Evolutionary conservation across 2,888 invertebrate species (phyloP).

Genomic region (Pasiphila rectangulata): DNA sequence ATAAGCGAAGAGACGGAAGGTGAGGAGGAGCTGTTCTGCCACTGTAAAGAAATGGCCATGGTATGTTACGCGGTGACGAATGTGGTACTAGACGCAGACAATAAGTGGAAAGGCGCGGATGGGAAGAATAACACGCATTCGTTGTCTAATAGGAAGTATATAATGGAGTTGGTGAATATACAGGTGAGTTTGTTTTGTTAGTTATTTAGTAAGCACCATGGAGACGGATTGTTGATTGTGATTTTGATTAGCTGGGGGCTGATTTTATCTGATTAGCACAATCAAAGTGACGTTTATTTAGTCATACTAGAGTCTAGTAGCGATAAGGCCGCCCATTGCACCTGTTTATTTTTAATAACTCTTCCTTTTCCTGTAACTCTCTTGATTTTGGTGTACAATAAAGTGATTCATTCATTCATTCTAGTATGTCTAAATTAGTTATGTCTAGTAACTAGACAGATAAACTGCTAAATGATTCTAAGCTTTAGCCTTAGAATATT

Average conservation of each 20-base stretch:
- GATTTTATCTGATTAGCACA: too few relatives aligned
- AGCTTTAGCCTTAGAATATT: too few relatives aligned
- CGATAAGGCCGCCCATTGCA: too few relatives aligned
- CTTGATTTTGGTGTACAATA: too few relatives aligned
- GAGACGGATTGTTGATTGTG: conserved; percentile 13
- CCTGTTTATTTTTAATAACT: too few relatives aligned
- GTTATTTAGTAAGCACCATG: conserved; percentile 3
- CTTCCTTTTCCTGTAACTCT: too few relatives aligned
- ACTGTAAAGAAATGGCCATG: conserved; percentile 75
- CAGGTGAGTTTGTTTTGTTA: conserved; percentile 52
- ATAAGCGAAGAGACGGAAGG: conserved; percentile 77
- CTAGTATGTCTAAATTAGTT: too few relatives aligned
- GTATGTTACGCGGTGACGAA: conserved; percentile 71
- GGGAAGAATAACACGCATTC: conserved; percentile 52
- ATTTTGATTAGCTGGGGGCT: conserved; percentile 5
- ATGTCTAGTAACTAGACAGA: too few relatives aligned
- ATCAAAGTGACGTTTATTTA: too few relatives aligned
- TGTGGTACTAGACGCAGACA: conserved; percentile 69
- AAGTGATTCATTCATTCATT: too few relatives aligned
- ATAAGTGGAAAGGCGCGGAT: conserved; percentile 67
- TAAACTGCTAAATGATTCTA: too few relatives aligned
- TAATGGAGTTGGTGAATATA: conserved; percentile 75
- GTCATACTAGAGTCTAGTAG: background rate
- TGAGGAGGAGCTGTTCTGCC: conserved; percentile 70
- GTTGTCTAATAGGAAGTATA: conserved; percentile 67